Base-by-base conservation (phyloP, 2,113 vertebrate genomes). In the Poecile atricapillus region DNA sequence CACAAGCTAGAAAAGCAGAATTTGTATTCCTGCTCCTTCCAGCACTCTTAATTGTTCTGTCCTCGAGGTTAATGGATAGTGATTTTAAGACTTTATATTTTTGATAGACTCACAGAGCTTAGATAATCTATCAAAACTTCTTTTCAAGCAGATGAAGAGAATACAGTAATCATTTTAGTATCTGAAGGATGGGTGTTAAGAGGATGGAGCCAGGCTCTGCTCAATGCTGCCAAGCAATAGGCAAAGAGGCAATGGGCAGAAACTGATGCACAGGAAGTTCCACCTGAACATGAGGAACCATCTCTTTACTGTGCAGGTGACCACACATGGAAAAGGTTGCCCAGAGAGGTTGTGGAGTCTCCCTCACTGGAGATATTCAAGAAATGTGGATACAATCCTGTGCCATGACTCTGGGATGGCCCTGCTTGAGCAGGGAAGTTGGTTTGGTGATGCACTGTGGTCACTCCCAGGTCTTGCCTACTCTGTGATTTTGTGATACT, bases 71-170 rank as follows among this genome's bases (percentile, higher is more conserved):
- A 97, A 96, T 80, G 80, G 79, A 50, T 77, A 94, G 65, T 65
- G 93, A 96, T 88, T 96, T 93, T 70, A 62, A 82, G 91, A 79
- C 78, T 94, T 94, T 92, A 35, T 84, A 90, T 96, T 96, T 91
- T 86, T 27, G 21, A 64, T 86, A 67, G 77, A 92, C 86, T 95
- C 69, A 78, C 60, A 80, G 28, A 84, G 3, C 7, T 69, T 56
- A 77, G 53, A 55, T 90, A 87, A 86, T 77, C 68, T 95, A 59
- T 93, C 53, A 87, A 76, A 97, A 86, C 7, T n/a, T 47, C 58
- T 80, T 92, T 94, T 92, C 55, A 84, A 78, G 79, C 49, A 90
- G 64, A 74, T 47, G 41, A 46, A 69, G 67, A 96, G 84, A 92
- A 75, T 62, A 81, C 2, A 6, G 58, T 90, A 92, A 96, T 90